Percentiles rank a stretch among this genome's conserved stretches.
These are phyloP conservation scores for Bostrychus sinensis DNA, from an alignment of 2,113 vertebrate genomes.

Conservation along the genomic window DNA sequence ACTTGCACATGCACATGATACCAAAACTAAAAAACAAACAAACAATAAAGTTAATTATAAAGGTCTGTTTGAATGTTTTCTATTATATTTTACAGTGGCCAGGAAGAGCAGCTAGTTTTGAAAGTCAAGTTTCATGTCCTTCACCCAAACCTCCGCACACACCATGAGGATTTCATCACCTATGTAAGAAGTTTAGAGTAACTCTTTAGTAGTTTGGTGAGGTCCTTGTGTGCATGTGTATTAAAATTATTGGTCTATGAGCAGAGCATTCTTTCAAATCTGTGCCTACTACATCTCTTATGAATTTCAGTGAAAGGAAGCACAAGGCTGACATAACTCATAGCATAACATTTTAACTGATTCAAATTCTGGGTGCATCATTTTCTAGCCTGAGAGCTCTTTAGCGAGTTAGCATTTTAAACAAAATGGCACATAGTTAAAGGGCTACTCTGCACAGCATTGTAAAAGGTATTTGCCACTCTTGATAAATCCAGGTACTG, in stretches of 20 bases:
- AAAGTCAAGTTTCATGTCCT: conserved; percentile 95
- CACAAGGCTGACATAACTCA: neutral
- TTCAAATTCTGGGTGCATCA: neutral
- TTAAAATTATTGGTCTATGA: conserved; percentile 8
- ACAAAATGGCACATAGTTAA: conserved; percentile 45
- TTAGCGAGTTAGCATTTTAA: conserved; percentile 25
- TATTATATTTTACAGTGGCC: conserved; percentile 85
- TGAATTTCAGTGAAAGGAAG: conserved; percentile 21
- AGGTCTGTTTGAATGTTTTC: neutral
- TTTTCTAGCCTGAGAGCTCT: conserved; percentile 26
- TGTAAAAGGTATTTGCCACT: conserved; percentile 20
- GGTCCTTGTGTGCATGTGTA: conserved; percentile 30
- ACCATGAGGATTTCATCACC: conserved; percentile 58
- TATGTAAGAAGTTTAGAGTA: conserved; percentile 25
- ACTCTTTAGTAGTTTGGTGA: conserved; percentile 8
- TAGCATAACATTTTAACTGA: neutral
- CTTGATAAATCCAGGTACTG: no score
- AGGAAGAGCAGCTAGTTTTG: conserved; percentile 93
- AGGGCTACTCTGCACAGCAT: conserved; percentile 53
- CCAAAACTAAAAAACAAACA: no score
- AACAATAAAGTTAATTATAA: no score
- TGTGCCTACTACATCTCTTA: neutral
- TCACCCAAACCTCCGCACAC: conserved; percentile 91
- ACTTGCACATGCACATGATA: no score
- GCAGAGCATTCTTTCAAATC: neutral